Conservation (phyloP, 2,113 vertebrate genomes). For the Hemiprocne comata region DNA sequence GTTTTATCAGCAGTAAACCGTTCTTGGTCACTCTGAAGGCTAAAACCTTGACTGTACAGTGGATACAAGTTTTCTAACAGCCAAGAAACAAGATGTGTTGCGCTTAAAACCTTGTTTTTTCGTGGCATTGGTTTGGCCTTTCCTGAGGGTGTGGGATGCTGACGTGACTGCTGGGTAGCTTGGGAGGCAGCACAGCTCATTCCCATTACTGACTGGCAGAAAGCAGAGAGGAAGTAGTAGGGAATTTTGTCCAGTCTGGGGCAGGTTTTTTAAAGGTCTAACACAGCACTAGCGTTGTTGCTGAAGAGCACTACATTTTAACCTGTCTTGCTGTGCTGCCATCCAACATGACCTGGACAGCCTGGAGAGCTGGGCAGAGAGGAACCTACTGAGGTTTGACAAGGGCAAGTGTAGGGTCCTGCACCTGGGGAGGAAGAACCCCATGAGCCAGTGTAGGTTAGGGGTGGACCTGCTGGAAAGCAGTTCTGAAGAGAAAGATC, state of each 20-base stretch:
- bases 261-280: neutral
- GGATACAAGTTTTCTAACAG: neutral
- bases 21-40: neutral
- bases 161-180: neutral
- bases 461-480: no score
- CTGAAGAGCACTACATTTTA: neutral
- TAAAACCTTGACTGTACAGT: neutral
- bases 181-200: accelerated
- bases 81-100: accelerated
- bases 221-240: neutral
- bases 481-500: no score
- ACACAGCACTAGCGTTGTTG: neutral
- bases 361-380: no score
- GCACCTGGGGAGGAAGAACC: no score
- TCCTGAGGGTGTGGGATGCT: neutral
- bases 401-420: no score
- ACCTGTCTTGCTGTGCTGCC: neutral
- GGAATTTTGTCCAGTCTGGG: neutral
- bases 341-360: no score
- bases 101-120: neutral
- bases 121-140: neutral
- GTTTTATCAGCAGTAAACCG: neutral
- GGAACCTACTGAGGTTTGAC: no score
- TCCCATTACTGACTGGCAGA: neutral
- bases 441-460: no score